phyloP scores from a whole-genome alignment of 2,888 invertebrate species.

The Drosophila flavopinicola region DNA sequence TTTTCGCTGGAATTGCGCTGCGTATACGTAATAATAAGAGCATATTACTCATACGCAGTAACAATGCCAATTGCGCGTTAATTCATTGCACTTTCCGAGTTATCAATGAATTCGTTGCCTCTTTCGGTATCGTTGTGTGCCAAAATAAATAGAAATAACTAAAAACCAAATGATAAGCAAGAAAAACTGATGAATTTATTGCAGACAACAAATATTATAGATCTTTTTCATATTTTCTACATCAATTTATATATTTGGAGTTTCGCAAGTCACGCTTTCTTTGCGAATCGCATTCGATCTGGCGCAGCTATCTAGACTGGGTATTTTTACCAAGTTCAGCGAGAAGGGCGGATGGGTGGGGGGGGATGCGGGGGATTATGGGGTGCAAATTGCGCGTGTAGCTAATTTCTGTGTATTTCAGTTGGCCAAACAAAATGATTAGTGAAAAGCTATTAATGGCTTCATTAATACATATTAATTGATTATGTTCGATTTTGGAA shows the following conservation, averaged over 20 bases:
- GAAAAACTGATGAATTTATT: conserved; percentile 11
- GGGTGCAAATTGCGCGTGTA: conserved; percentile 55
- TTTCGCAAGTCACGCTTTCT: conserved; percentile 41
- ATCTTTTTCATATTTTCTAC: conserved; percentile 4
- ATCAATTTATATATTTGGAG: conserved; percentile 4
- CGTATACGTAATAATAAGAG: conserved; percentile 63
- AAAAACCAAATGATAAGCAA: conserved; percentile 27
- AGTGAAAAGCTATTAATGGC: conserved; percentile 75
- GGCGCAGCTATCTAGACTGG: conserved; percentile 2
- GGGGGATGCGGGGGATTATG: conserved; percentile 28
- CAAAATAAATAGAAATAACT: conserved; percentile 12
- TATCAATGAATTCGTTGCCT: conserved; percentile 33
- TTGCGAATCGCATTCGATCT: conserved; percentile 15
- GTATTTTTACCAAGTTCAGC: conserved; percentile 1
- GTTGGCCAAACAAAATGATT: conserved; percentile 75
- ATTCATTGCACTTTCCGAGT: conserved; percentile 24
- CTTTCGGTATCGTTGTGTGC: conserved; percentile 11
- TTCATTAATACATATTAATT: conserved; percentile 69
- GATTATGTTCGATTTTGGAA: conserved; percentile 45
- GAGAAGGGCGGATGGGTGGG: conserved; percentile 7
- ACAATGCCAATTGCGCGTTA: conserved; percentile 55
- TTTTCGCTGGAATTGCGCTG: conserved; percentile 15
- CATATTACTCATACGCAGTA: conserved; percentile 60
- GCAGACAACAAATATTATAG: conserved; percentile 1
- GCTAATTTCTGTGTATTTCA: conserved; percentile 53